Evolutionary conservation across 35 echinoderm and acorn worm species (phyloP).

Genomic region (Diadema setosum): DNA sequence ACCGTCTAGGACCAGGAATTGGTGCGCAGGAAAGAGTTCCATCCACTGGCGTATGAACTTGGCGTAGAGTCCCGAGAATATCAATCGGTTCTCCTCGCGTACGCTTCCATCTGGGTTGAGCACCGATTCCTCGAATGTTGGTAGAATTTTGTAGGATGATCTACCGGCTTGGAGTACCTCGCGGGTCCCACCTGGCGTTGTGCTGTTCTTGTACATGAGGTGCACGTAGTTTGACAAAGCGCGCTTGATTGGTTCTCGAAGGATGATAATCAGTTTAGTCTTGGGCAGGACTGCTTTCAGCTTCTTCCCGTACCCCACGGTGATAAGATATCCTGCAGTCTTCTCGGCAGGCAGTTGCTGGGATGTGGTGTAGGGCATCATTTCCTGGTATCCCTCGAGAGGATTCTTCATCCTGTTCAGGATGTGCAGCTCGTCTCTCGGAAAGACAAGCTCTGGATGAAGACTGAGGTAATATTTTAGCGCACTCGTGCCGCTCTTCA

Average conservation of each 20-base stretch:
- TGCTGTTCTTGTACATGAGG: too few species aligned
- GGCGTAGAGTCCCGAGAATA: slow-evolving; percentile 33
- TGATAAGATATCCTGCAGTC: background rate
- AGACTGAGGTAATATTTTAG: slow-evolving; percentile 47
- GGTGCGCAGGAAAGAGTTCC: slow-evolving; percentile 5
- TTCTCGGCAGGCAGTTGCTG: background rate
- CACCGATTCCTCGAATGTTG: slow-evolving; percentile 56
- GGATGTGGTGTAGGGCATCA: background rate
- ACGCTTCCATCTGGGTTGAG: slow-evolving; percentile 27
- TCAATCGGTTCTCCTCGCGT: too few species aligned
- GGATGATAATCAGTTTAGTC: background rate
- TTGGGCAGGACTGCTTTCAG: background rate
- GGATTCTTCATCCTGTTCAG: background rate
- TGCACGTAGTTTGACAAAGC: slow-evolving; percentile 21
- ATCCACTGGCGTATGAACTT: slow-evolving; percentile 27
- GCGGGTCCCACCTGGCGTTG: background rate
- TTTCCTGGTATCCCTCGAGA: background rate
- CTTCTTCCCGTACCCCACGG: background rate
- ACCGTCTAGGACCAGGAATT: slow-evolving; percentile 47
- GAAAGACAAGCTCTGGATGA: slow-evolving; percentile 37
- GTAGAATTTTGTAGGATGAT: slow-evolving; percentile 32
- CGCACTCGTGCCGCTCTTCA: slow-evolving; percentile 55
- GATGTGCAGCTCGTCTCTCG: slow-evolving; percentile 23
- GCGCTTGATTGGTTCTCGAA: background rate
- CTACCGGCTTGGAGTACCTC: too few species aligned